These are phyloP conservation scores for Lasioglossum lativentre DNA, from an alignment of 2,888 invertebrate species.

Conservation along the genomic window DNA sequence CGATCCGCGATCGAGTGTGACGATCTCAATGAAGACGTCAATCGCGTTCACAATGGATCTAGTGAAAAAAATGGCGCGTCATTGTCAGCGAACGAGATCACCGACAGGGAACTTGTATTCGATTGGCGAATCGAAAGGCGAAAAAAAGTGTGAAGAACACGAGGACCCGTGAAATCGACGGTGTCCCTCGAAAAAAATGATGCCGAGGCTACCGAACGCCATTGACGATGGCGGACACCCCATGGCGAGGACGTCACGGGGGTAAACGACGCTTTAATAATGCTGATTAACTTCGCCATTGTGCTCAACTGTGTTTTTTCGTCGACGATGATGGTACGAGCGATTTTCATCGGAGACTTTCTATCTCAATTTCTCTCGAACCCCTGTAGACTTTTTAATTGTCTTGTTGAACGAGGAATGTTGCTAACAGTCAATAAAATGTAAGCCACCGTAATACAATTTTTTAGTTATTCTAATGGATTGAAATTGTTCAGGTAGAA, in stretches of 20 bases:
- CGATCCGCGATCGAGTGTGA: slow-evolving; percentile 39
- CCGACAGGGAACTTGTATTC: slow-evolving; percentile 7
- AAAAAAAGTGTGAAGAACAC: slow-evolving; percentile 7
- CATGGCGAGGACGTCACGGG: slow-evolving; percentile 67
- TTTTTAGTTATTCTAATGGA: too few species aligned
- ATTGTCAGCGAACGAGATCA: slow-evolving; percentile 35
- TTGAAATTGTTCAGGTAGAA: too few species aligned
- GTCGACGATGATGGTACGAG: slow-evolving; percentile 9
- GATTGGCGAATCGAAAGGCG: slow-evolving; percentile 16
- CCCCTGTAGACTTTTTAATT: slow-evolving; percentile 16
- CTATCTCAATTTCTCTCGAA: slow-evolving; percentile 2
- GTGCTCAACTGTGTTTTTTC: slow-evolving; percentile 49
- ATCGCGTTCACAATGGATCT: slow-evolving; percentile 37
- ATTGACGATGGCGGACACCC: slow-evolving; percentile 69
- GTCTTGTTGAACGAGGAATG: not conserved
- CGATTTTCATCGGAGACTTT: slow-evolving; percentile 14
- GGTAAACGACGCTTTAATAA: slow-evolving; percentile 76
- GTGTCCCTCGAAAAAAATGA: slow-evolving; percentile 28
- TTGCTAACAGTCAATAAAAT: not conserved
- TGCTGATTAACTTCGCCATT: slow-evolving; percentile 77
- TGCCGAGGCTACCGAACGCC: slow-evolving; percentile 47
- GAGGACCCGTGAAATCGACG: slow-evolving; percentile 45
- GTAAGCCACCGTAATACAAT: not conserved
- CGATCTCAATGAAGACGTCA: slow-evolving; percentile 62
- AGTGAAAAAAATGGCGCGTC: slow-evolving; percentile 32